phyloP scores from a whole-genome alignment of 2,797 vertebrate genomes.

The Cyprinodon diabolis region DNA sequence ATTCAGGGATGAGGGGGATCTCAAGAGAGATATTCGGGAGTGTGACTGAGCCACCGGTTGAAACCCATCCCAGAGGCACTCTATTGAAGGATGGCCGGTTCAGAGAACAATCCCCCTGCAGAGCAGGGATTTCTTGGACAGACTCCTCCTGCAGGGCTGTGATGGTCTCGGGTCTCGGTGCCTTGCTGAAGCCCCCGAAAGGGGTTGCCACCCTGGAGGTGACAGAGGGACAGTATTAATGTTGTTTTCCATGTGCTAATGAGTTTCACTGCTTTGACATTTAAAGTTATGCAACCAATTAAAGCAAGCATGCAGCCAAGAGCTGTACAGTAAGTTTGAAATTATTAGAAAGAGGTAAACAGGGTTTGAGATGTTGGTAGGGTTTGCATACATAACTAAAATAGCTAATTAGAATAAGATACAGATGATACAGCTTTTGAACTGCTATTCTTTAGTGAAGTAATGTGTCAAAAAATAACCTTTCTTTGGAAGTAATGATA shows the following conservation, averaged over 20 bases:
- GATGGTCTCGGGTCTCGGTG: slow-evolving; percentile 82
- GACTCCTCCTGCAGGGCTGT: slow-evolving; percentile 82
- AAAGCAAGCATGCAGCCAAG: slow-evolving; percentile 31
- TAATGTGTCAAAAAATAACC: neutral
- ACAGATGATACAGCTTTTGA: neutral
- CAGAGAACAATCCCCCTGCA: slow-evolving; percentile 72
- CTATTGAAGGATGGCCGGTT: slow-evolving; percentile 93
- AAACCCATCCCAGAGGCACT: slow-evolving; percentile 90
- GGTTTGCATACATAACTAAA: neutral
- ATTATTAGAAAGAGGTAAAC: slow-evolving; percentile 8
- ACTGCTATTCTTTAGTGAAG: neutral
- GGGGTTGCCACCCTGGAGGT: slow-evolving; percentile 91
- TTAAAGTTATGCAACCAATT: slow-evolving; percentile 54
- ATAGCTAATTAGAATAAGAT: neutral
- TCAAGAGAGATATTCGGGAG: slow-evolving; percentile 76
- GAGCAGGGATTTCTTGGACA: slow-evolving; percentile 79
- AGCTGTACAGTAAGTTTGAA: slow-evolving; percentile 22
- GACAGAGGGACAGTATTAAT: slow-evolving; percentile 45
- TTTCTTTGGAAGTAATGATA: neutral
- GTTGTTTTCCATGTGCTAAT: slow-evolving; percentile 31
- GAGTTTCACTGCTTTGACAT: slow-evolving; percentile 42
- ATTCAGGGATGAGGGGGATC: slow-evolving; percentile 85
- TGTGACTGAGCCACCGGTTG: slow-evolving; percentile 74
- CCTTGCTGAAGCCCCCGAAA: slow-evolving; percentile 91
- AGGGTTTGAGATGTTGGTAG: slow-evolving; percentile 16